phyloP scores from a whole-genome alignment of 2,113 vertebrate genomes.

The Cettia cetti region DNA sequence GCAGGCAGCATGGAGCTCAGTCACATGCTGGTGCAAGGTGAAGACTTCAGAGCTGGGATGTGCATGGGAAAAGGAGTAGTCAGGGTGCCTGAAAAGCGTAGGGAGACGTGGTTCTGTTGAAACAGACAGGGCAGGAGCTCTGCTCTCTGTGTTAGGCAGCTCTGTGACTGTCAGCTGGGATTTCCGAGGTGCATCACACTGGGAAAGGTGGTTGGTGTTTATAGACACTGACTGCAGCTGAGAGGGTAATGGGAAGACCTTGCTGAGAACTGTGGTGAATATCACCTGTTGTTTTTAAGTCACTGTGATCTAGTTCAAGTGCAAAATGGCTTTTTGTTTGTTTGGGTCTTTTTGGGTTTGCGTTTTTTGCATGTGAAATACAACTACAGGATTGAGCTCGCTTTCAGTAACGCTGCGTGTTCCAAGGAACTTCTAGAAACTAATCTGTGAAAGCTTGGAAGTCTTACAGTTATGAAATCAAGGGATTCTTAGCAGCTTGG shows the following conservation, averaged over 20 bases:
- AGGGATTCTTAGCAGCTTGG: background rate
- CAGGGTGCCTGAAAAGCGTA: background rate
- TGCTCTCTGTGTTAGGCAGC: background rate
- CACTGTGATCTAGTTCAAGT: background rate
- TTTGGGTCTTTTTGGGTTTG: background rate
- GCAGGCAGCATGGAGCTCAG: background rate
- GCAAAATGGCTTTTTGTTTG: background rate
- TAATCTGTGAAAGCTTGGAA: background rate
- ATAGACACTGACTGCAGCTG: background rate
- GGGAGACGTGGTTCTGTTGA: background rate
- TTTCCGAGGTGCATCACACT: rapidly evolving
- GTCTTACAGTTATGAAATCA: background rate
- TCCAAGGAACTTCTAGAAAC: background rate
- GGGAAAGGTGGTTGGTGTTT: background rate
- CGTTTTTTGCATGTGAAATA: background rate
- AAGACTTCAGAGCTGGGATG: background rate
- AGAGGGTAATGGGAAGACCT: background rate
- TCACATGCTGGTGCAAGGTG: background rate
- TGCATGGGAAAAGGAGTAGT: conserved; percentile 1
- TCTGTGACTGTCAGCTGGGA: background rate
- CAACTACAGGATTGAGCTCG: background rate
- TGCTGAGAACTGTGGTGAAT: background rate
- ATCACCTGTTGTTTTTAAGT: background rate
- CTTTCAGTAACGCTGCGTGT: background rate
- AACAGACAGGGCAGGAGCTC: background rate